Percentiles rank a stretch among this genome's conserved stretches.
Conservation (phyloP, 1,140 invertebrate genomes). For the Calliopsis andreniformis region DNA sequence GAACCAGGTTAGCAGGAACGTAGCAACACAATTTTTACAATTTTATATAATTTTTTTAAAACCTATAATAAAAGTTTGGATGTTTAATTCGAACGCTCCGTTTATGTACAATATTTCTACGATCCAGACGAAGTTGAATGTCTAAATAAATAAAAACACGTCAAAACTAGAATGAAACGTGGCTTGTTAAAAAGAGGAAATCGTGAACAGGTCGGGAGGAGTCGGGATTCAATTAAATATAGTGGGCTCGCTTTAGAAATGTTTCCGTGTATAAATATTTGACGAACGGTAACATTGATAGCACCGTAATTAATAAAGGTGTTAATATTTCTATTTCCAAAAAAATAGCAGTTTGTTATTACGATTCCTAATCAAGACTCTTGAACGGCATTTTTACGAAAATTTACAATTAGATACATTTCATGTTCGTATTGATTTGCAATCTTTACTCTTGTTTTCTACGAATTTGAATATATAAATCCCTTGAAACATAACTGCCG, state of each 20-base stretch:
- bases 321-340: not conserved
- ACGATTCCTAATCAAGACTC: too few species aligned
- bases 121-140: not conserved
- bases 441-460: not conserved
- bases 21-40: not conserved
- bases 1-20: not conserved
- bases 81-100: too few species aligned
- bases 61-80: too few species aligned
- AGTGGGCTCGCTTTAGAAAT: not conserved
- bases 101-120: not conserved
- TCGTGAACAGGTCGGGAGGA: not conserved
- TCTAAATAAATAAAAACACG: not conserved
- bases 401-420: not conserved
- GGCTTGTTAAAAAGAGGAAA: not conserved
- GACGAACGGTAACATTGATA: too few species aligned
- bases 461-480: not conserved
- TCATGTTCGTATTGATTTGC: slow-evolving; percentile 21
- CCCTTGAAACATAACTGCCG: slow-evolving; percentile 7
- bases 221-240: not conserved
- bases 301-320: not conserved
- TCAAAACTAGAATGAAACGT: not conserved
- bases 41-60: too few species aligned
- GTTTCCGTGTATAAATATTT: not conserved
- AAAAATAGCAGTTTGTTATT: too few species aligned
- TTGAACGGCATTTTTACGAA: too few species aligned